These are phyloP conservation scores for Pristionchus fissidentatus DNA, from an alignment of 2,888 invertebrate genomes.

Conservation along the genomic window DNA sequence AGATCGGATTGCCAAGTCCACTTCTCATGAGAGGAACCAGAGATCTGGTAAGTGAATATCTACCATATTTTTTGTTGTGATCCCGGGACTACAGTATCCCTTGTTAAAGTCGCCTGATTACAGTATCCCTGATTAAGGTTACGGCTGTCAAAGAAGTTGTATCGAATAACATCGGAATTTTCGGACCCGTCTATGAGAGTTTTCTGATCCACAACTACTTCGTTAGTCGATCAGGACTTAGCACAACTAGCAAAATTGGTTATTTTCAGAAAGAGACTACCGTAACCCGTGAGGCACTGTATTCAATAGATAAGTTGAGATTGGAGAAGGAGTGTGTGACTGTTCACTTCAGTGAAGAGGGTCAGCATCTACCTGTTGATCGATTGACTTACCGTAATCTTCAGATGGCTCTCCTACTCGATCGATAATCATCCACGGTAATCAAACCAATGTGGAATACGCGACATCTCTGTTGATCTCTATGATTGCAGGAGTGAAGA, in stretches of 20 bases:
- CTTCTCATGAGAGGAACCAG: background rate
- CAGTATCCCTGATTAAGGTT: too few species aligned
- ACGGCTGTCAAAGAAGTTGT: background rate
- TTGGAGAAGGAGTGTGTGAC: background rate
- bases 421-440: constrained; percentile 8
- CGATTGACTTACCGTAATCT: background rate
- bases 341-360: background rate
- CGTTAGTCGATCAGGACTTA: background rate
- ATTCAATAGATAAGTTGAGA: background rate
- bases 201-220: background rate
- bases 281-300: background rate
- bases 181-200: background rate
- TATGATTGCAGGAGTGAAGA: background rate
- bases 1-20: background rate
- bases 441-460: background rate
- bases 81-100: too few species aligned
- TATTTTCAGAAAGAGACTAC: background rate
- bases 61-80: too few species aligned
- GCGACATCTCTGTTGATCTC: background rate
- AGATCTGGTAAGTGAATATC: background rate
- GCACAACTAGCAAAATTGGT: background rate
- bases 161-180: background rate
- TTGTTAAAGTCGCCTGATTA: too few species aligned
- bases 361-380: background rate
- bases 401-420: background rate